Percentiles rank a stretch among this genome's conserved stretches.
phyloP scores from a whole-genome alignment of 2,888 invertebrate genomes.

The Drosophila antonietae region DNA sequence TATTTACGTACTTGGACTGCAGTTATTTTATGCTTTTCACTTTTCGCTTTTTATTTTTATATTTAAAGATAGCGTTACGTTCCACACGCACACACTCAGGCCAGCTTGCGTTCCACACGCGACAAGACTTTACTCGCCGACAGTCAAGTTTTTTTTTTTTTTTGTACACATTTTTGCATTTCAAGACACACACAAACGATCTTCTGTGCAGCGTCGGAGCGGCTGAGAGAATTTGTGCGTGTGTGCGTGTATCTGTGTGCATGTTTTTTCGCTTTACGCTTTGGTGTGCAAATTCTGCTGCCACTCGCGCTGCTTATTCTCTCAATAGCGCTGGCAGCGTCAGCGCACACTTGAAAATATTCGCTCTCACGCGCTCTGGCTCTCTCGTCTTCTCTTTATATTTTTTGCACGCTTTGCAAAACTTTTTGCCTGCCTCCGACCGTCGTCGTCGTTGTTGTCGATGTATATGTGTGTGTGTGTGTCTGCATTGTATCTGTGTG shows the following conservation, averaged over 20 bases:
- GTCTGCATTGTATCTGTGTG: slow-evolving; percentile 48
- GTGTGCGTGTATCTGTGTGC: slow-evolving; percentile 41
- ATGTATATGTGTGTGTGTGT: slow-evolving; percentile 9
- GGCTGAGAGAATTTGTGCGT: slow-evolving; percentile 31
- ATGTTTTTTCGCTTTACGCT: slow-evolving; percentile 74
- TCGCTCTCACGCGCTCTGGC: slow-evolving; percentile 35
- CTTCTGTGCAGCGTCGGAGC: slow-evolving; percentile 55
- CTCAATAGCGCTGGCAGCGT: slow-evolving; percentile 41
- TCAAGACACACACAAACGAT: slow-evolving; percentile 61
- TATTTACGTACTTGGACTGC: slow-evolving; percentile 34
- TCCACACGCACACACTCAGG: slow-evolving; percentile 37
- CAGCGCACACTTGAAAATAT: slow-evolving; percentile 39
- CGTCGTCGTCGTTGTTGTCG: slow-evolving; percentile 4
- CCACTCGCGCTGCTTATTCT: slow-evolving; percentile 72
- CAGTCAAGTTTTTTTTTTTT: slow-evolving; percentile 31
- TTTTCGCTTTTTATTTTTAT: slow-evolving; percentile 20
- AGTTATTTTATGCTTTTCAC: slow-evolving; percentile 27
- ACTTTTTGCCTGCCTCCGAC: slow-evolving; percentile 62
- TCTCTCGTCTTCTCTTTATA: slow-evolving; percentile 24
- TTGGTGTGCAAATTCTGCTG: slow-evolving; percentile 80
- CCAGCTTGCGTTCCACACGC: slow-evolving; percentile 67
- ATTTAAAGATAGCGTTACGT: slow-evolving; percentile 38
- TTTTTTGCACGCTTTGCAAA: slow-evolving; percentile 69
- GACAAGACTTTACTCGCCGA: slow-evolving; percentile 55
- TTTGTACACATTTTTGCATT: slow-evolving; percentile 56